Percentiles rank a stretch among this genome's conserved stretches.
Conservation (phyloP, 2,797 vertebrate species). For the Neoniphon sammara region DNA sequence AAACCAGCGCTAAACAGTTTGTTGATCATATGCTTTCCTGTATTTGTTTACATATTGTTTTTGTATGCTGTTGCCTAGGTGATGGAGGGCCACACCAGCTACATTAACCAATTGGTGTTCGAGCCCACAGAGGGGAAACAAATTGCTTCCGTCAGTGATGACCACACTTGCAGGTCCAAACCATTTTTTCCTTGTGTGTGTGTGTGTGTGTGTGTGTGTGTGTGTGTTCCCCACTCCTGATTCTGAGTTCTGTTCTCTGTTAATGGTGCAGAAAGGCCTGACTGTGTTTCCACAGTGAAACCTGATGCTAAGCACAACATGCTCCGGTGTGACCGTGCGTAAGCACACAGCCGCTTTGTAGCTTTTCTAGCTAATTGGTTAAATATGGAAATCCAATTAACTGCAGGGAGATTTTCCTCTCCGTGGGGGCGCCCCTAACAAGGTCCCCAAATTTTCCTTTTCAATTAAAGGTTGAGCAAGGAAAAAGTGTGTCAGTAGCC, state of each 20-base stretch:
- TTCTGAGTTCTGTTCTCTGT: constrained; percentile 83
- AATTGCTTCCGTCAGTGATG: constrained; percentile 96
- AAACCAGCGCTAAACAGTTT: constrained; percentile 27
- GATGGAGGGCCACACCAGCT: constrained; percentile 93
- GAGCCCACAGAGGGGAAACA: constrained; percentile 92
- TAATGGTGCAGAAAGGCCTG: constrained; percentile 86
- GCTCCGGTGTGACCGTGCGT: constrained; percentile 73
- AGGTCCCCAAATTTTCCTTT: constrained; percentile 71
- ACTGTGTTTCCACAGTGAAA: constrained; percentile 82
- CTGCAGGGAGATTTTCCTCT: constrained; percentile 68
- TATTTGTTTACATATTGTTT: constrained; percentile 45
- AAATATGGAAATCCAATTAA: constrained; percentile 86
- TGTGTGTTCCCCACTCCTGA: constrained; percentile 64
- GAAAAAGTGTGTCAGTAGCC: constrained; percentile 69
- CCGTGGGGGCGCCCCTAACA: constrained; percentile 57
- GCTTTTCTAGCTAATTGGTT: constrained; percentile 84
- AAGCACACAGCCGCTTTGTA: constrained; percentile 75
- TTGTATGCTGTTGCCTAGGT: constrained; percentile 77
- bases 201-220: constrained; percentile 38
- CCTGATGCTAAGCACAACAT: constrained; percentile 82
- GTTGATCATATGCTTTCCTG: constrained; percentile 16
- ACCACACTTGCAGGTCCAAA: constrained; percentile 96
- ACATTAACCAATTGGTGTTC: constrained; percentile 96
- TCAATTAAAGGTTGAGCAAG: constrained; percentile 68
- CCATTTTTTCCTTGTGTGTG: constrained; percentile 41